phyloP scores from a whole-genome alignment of 1,140 invertebrate genomes.

The Ylistrum balloti region DNA sequence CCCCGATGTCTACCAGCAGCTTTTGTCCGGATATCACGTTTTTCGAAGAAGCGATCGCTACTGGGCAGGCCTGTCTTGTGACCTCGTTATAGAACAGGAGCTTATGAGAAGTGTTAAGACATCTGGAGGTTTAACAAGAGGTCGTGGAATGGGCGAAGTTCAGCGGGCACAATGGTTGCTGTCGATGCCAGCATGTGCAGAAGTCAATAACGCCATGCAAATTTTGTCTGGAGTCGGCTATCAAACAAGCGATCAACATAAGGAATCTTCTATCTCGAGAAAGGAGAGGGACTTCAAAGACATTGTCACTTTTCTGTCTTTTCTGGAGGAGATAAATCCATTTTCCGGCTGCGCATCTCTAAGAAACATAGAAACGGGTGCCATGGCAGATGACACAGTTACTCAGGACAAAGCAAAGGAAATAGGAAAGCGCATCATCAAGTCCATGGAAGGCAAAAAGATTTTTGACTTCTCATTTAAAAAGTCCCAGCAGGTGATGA shows the following conservation, averaged over 20 bases:
- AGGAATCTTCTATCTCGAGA: constrained; percentile 54
- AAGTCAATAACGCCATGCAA: constrained; percentile 68
- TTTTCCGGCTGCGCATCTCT: constrained; percentile 49
- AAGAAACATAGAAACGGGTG: background rate
- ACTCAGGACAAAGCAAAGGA: constrained; percentile 57
- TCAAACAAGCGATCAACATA: constrained; percentile 69
- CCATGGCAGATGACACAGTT: background rate
- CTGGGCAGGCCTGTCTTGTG: constrained; percentile 81
- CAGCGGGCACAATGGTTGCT: constrained; percentile 69
- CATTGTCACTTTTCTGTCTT: constrained; percentile 45
- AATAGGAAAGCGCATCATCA: constrained; percentile 54
- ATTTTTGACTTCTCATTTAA: constrained; percentile 52
- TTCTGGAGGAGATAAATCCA: constrained; percentile 58
- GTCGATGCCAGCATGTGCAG: constrained; percentile 68
- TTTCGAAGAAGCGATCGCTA: constrained; percentile 72
- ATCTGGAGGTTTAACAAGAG: constrained; percentile 60
- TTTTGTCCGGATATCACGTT: constrained; percentile 62
- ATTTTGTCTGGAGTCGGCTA: constrained; percentile 51
- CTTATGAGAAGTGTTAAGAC: constrained; percentile 75
- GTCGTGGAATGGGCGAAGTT: constrained; percentile 43
- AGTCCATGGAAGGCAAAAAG: constrained; percentile 52
- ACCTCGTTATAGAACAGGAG: constrained; percentile 77
- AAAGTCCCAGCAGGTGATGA: constrained; percentile 56
- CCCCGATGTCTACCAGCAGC: constrained; percentile 69
- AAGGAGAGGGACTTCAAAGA: constrained; percentile 62